Conservation (phyloP, 2,797 vertebrate species). For the Gallinago stenura region DNA sequence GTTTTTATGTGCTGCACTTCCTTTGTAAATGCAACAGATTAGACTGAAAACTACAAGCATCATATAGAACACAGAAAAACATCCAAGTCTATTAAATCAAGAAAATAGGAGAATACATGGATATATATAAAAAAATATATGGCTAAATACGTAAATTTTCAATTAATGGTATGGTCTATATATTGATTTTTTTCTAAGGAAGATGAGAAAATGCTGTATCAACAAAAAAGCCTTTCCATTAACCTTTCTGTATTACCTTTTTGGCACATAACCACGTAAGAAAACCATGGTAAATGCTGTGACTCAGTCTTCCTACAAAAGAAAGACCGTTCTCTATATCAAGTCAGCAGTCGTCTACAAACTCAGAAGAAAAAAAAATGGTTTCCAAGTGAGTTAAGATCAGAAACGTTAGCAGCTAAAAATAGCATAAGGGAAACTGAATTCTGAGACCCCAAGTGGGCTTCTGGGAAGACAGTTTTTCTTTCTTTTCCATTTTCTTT, state of each 20-base stretch:
- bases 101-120: neutral
- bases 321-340: neutral
- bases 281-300: neutral
- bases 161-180: neutral
- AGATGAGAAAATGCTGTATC: neutral
- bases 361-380: neutral
- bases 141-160: neutral
- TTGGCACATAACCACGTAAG: neutral
- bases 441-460: neutral
- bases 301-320: neutral
- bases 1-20: neutral
- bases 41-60: constrained; percentile 30
- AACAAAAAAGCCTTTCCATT: neutral
- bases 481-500: neutral
- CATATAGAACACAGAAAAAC: constrained; percentile 25
- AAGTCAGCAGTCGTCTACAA: neutral
- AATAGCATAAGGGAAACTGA: neutral
- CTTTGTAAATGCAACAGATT: constrained; percentile 33
- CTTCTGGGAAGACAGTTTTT: neutral
- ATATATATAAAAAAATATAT: neutral
- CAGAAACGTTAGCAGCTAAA: neutral
- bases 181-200: constrained; percentile 12
- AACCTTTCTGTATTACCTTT: neutral
- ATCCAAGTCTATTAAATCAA: constrained; percentile 17
- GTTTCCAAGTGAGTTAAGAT: neutral